Evolutionary conservation across 2,797 vertebrate genomes (phyloP).

Genomic region (Sebastes matsubarae): DNA sequence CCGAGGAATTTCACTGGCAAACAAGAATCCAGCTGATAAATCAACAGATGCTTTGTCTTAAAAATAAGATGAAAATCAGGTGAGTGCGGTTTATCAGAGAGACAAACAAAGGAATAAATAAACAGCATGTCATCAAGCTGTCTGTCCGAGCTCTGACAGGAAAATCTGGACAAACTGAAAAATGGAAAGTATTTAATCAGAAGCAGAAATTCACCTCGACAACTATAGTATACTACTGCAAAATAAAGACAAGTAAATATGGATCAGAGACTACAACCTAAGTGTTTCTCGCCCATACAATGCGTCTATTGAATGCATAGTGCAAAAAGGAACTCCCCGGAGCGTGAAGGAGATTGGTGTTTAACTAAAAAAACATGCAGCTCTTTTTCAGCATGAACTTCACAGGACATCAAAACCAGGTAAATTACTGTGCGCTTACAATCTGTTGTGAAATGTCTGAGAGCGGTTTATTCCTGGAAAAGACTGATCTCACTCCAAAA

Average conservation of each 20-base stretch:
- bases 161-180: background rate
- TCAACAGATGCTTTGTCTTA: background rate
- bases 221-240: background rate
- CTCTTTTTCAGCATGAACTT: background rate
- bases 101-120: background rate
- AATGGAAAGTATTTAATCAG: background rate
- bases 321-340: background rate
- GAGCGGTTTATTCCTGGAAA: background rate
- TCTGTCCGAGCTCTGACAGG: background rate
- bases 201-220: background rate
- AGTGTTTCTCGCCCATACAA: background rate
- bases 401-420: background rate
- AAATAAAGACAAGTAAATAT: background rate
- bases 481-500: conserved; percentile 2
- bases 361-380: background rate
- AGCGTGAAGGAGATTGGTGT: background rate
- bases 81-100: background rate
- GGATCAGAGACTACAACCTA: background rate
- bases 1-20: background rate
- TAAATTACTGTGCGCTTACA: background rate
- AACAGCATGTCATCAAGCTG: background rate
- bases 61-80: background rate
- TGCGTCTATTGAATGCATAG: background rate
- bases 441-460: background rate
- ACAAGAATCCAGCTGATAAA: background rate